Base-by-base conservation (phyloP, 2,888 invertebrate genomes). In the Aspidiotus destructor region DNA sequence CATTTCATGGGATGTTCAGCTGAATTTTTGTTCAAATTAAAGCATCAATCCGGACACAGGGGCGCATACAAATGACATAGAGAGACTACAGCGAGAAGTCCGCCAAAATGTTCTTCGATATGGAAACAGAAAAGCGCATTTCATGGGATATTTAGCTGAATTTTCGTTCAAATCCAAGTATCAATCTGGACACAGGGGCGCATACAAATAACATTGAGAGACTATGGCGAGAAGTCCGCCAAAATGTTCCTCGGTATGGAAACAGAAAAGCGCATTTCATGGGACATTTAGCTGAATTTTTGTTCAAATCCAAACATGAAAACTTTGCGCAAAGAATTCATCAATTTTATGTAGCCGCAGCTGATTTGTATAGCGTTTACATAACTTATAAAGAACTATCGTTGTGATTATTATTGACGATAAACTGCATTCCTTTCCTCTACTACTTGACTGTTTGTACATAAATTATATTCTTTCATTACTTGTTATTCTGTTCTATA, bases 41-140 rank as follows among this genome's bases (percentile, higher is more conserved):
- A 15, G 11, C 15, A 10, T 15, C 55, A n/a, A n/a, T n/a, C 28
- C 41, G 8, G 41, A 48, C 16, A 60, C 11, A 11, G 60, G 41
- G 7, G 13, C 53, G 10, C 48, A 53, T 10, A 41, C 13, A 40
- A 7, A 61, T 41, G n/a, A 41, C 7, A 68, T 53, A 0, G 17
- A 61, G 41, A 68, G 53, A 6, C 16, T 68, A 70, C 16, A 63
- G 67, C 73, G 41, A n/a, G 55, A 55, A n/a, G 16, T 55, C 11
- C 11, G 55, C 11, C 11, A 10, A 8, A 55, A 55, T 15, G 16
- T 55, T n/a, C 55, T 15, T 44, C 55, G 55, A 55, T 55, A 10
- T 55, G 55, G 55, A 55, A 8, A 10, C 8, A 8, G 16, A 15
- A 8, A 8, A 55, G 11, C 8, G 16, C 55, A 55, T n/a, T 55